Conservation (phyloP, 2,113 vertebrate genomes). For the Cynopterus brachyotis region DNA sequence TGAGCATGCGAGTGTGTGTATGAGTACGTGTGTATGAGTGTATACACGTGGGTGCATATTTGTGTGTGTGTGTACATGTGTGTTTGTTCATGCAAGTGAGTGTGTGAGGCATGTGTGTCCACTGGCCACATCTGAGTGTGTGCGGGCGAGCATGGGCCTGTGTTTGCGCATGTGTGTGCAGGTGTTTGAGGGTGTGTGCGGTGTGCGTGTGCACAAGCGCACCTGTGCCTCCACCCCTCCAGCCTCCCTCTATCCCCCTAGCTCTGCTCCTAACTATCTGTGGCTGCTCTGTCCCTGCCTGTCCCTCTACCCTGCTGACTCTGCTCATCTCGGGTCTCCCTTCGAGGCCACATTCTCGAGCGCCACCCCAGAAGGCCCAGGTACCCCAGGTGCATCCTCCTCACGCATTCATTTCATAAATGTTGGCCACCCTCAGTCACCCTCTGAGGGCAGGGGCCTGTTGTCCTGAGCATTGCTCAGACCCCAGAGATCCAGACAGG, state of each 20-base stretch:
- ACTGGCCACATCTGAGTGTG: neutral
- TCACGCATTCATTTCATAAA: too few relatives aligned
- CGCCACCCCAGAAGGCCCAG: too few relatives aligned
- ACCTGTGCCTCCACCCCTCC: neutral
- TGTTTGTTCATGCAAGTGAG: neutral
- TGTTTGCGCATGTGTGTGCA: too few relatives aligned
- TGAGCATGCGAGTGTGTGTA: neutral
- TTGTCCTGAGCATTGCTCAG: fast-evolving
- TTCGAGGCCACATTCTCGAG: fast-evolving
- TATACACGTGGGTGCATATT: neutral
- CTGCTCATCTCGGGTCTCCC: neutral
- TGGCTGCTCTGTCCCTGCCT: neutral
- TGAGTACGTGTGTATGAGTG: neutral
- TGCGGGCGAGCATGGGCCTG: too few relatives aligned
- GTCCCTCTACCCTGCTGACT: neutral
- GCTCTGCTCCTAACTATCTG: neutral
- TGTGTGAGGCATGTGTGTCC: too few relatives aligned
- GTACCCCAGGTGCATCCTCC: neutral
- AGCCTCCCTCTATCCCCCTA: fast-evolving
- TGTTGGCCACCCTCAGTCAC: neutral
- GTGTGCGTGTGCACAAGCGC: too few relatives aligned
- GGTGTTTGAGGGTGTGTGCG: fast-evolving
- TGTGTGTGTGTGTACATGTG: neutral
- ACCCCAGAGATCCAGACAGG: neutral
- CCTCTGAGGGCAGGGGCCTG: neutral